Evolutionary conservation across 2,888 invertebrate species (phyloP).

Genomic region (Drosophila meridiana): DNA sequence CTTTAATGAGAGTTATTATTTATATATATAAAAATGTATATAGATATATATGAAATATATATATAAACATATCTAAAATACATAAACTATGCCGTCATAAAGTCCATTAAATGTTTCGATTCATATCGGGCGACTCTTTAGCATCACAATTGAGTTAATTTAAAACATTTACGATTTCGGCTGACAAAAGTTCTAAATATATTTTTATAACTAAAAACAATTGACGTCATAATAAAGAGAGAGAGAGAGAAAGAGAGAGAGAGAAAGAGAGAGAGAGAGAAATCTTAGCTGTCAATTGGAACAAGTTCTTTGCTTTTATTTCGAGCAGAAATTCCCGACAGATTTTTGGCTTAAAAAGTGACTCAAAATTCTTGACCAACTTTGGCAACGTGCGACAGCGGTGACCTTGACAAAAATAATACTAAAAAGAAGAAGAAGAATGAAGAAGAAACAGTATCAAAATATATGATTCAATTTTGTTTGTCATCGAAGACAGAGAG

Average conservation of each 20-base stretch:
- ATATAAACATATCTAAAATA: too few relatives aligned
- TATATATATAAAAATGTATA: background rate
- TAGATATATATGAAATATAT: background rate
- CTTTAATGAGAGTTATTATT: background rate
- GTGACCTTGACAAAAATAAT: constrained; percentile 33
- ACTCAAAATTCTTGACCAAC: constrained; percentile 23
- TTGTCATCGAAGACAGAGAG: constrained; percentile 25
- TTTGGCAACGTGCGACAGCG: constrained; percentile 14
- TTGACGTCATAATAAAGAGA: constrained; percentile 11
- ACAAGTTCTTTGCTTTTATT: constrained; percentile 7
- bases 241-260: background rate
- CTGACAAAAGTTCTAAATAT: background rate
- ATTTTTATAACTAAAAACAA: background rate
- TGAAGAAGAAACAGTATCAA: background rate
- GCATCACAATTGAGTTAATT: background rate
- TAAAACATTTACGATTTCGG: constrained; percentile 2
- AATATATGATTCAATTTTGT: constrained; percentile 14
- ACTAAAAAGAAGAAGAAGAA: background rate
- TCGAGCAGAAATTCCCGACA: constrained; percentile 1
- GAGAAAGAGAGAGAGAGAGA: background rate
- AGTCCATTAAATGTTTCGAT: background rate
- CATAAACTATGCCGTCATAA: background rate
- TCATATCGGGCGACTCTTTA: background rate
- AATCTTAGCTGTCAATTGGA: background rate
- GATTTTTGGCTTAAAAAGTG: constrained; percentile 13